Base-by-base conservation (phyloP, 2,113 vertebrate genomes). In the Spea bombifrons region DNA sequence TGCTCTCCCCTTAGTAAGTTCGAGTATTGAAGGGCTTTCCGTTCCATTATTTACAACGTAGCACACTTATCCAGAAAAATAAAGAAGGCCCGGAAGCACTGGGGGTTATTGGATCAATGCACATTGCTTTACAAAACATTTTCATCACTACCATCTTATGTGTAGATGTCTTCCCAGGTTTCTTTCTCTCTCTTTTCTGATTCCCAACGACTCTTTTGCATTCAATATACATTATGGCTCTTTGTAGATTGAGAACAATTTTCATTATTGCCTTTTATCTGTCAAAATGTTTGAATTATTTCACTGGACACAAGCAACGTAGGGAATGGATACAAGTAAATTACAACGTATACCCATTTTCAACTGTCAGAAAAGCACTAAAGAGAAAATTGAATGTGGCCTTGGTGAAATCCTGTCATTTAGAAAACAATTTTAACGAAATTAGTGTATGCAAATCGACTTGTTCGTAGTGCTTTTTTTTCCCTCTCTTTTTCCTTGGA, bases 261-360 rank as follows among this genome's bases (percentile, higher is more conserved):
- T 88, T 86, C 78, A 76, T 87, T 89, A 86, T 85, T 89, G 84
- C 65, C 15, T 87, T 85, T 90, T 89, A 87, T 88, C 82, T 90
- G 79, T 87, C 84, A 79, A 64, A 79, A 78, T 85, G 47, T 88
- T 86, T 84, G 84, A 91, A 85, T 85, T 81, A 86, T 89, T 88
- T 89, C 85, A 80, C 81, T 84, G 89, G 90, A 88, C 88, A 84
- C 16, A 79, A 43, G 78, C 82, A 82, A 87, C 85, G 70, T 79
- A 83, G 66, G 83, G 86, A 88, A 89, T 83, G 75, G 86, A 85
- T 88, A 85, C 57, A 83, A 86, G 78, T 84, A 90, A 90, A 90
- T 91, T 90, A 84, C 81, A 87, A 81, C 73, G 81, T 86, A 45
- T 85, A 83, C 83, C 82, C 86, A 83, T 88, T 90, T 88, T 75